Percentiles rank a stretch among this genome's conserved stretches.
Conservation (phyloP, 2,888 invertebrate species). For the Agriopis aurantiaria region DNA sequence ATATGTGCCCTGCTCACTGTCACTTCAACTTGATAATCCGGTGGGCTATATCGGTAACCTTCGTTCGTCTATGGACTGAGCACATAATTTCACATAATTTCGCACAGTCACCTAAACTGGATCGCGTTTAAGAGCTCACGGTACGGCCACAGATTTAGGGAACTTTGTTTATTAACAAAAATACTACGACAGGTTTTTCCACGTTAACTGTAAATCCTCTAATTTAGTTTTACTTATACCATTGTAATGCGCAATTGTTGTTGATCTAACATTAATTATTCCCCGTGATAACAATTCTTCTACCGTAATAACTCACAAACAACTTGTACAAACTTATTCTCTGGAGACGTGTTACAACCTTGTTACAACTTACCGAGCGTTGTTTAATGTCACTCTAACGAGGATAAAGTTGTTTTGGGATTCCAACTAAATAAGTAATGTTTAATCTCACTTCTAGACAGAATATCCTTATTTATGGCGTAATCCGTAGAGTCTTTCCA, state of each 20-base stretch:
- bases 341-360: constrained; percentile 11
- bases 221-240: no score
- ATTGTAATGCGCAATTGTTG: no score
- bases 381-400: constrained; percentile 15
- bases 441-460: constrained; percentile 7
- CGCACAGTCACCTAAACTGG: no score
- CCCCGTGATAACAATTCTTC: background rate
- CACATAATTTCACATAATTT: no score
- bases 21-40: no score
- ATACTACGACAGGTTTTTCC: background rate
- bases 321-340: constrained; percentile 1
- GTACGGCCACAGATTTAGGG: no score
- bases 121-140: no score
- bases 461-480: background rate
- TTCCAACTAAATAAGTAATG: constrained; percentile 2
- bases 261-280: no score
- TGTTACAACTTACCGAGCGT: constrained; percentile 9
- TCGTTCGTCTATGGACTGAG: no score
- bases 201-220: no score
- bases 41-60: no score
- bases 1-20: no score
- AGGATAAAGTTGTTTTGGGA: constrained; percentile 11
- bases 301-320: background rate
- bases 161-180: background rate
- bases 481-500: background rate